Conservation (phyloP, 2,888 invertebrate genomes). For the Cataglyphis altisquamis region DNA sequence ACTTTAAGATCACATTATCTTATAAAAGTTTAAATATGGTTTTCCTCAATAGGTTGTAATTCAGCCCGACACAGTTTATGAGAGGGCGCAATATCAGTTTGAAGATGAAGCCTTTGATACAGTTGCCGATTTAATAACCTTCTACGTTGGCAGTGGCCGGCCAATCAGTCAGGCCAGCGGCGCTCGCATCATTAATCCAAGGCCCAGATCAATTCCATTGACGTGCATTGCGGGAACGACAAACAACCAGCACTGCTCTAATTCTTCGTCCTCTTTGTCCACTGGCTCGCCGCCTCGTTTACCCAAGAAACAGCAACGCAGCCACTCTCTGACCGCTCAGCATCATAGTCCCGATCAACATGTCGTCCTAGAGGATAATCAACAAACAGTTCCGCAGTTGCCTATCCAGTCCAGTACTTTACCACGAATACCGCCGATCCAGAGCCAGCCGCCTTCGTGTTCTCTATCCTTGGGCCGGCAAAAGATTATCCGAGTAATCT, state of each 20-base stretch:
- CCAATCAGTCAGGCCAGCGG: slow-evolving; percentile 96
- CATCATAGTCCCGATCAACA: slow-evolving; percentile 72
- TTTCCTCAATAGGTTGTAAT: slow-evolving; percentile 89
- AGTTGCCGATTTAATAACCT: slow-evolving; percentile 96
- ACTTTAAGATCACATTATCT: neutral
- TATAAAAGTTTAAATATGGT: neutral
- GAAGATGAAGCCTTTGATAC: slow-evolving; percentile 98
- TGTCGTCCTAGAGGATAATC: slow-evolving; percentile 51
- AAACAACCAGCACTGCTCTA: slow-evolving; percentile 83
- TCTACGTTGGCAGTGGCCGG: slow-evolving; percentile 96
- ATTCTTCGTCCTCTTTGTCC: slow-evolving; percentile 88
- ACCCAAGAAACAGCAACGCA: slow-evolving; percentile 90
- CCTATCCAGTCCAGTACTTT: slow-evolving; percentile 81
- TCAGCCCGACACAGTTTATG: slow-evolving; percentile 96
- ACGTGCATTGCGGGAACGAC: slow-evolving; percentile 81
- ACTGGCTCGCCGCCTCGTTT: slow-evolving; percentile 85
- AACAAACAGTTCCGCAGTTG: slow-evolving; percentile 67
- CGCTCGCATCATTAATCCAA: slow-evolving; percentile 94
- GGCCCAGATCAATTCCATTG: slow-evolving; percentile 93
- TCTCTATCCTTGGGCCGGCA: slow-evolving; percentile 84
- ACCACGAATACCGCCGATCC: slow-evolving; percentile 82
- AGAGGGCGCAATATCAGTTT: slow-evolving; percentile 96
- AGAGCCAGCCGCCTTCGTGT: slow-evolving; percentile 81
- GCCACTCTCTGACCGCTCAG: slow-evolving; percentile 92
- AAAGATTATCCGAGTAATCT: slow-evolving; percentile 88